Evolutionary conservation across 1,140 invertebrate genomes (phyloP), one percentile per base, ranked within the genome.

Genomic region (Zaprionus ornatus): DNA sequence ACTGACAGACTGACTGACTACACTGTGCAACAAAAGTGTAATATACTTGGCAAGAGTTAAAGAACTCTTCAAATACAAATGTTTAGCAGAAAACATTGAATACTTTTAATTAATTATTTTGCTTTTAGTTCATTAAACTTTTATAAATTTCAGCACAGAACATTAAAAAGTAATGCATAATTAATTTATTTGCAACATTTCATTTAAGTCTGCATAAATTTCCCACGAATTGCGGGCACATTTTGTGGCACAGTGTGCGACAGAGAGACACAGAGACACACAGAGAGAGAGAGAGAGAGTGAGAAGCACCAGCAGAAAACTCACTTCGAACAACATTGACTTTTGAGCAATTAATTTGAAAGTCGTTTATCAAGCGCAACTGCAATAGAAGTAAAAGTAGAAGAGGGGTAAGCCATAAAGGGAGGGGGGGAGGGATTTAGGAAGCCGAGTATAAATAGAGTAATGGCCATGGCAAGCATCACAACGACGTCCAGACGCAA

Each of bases 311-410:
- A 12, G 17, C 17, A 48, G 42, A 6, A 21, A 19, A 19, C 10
- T 50, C 45, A 13, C 15, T 37, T 48, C 45, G 45, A 48, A 23
- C 32, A 55, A 54, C 63, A 68, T 60, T 73, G 71, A 68, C 56
- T 66, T 74, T 68, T 42, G 45, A 61, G 64, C 64, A 74, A 74
- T 74, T 74, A 74, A 74, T 74, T 74, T 68, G 27, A 74, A 68
- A 60, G 63, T 55, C 42, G 35, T 73, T 67, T 60, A 73, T 54
- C 23, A 65, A 27, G 15, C n/a, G 4, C 21, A 15, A 57, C 13
- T 27, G 55, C 25, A 35, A 29, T 29, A 54, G 35, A 9, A 45
- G 6, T 17, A 5, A 15, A 15, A 1, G 2, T 5, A 37, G 32
- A 10, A 21, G n/a, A 13, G 32, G 15, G 45, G n/a, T 3, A 37